These are phyloP conservation scores for Nephrotoma guestfalica DNA, from an alignment of 2,888 invertebrate species.

Conservation along the genomic window DNA sequence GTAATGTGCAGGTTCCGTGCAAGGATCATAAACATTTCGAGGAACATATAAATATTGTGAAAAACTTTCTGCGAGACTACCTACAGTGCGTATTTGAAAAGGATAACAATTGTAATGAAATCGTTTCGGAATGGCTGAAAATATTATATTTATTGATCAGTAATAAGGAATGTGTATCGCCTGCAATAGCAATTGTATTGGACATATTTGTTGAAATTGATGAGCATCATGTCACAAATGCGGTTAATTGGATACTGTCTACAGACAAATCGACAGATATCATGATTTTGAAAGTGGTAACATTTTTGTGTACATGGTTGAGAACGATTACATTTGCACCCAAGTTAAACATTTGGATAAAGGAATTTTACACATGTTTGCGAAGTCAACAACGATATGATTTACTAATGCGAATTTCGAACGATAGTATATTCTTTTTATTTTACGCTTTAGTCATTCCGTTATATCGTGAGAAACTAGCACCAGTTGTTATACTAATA, in stretches of 20 bases:
- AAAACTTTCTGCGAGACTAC: neutral
- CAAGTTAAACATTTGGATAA: slow-evolving; percentile 48
- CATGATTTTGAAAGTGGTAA: slow-evolving; percentile 45
- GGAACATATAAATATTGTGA: slow-evolving; percentile 8
- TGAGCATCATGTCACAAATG: slow-evolving; percentile 22
- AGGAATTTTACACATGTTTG: slow-evolving; percentile 26
- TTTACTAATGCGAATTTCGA: slow-evolving; percentile 44
- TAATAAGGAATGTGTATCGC: slow-evolving; percentile 18
- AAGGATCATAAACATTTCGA: slow-evolving; percentile 9
- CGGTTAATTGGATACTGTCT: slow-evolving; percentile 22
- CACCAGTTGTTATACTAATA: slow-evolving; percentile 48
- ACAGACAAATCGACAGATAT: slow-evolving; percentile 32
- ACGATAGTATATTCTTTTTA: slow-evolving; percentile 42
- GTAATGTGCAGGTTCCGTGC: slow-evolving; percentile 18
- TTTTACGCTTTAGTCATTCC: slow-evolving; percentile 42
- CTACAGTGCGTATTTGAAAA: neutral
- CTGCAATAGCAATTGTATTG: slow-evolving; percentile 25
- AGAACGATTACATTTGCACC: slow-evolving; percentile 45
- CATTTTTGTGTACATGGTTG: slow-evolving; percentile 53
- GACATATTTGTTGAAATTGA: slow-evolving; percentile 23
- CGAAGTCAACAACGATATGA: slow-evolving; percentile 39
- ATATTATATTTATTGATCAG: slow-evolving; percentile 24
- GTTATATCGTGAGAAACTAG: slow-evolving; percentile 38
- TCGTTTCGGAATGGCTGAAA: slow-evolving; percentile 17
- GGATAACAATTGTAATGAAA: neutral